Percentiles rank a stretch among this genome's conserved stretches.
Conservation (phyloP, 2,888 invertebrate species). For the Harpagoxenus sublaevis region DNA sequence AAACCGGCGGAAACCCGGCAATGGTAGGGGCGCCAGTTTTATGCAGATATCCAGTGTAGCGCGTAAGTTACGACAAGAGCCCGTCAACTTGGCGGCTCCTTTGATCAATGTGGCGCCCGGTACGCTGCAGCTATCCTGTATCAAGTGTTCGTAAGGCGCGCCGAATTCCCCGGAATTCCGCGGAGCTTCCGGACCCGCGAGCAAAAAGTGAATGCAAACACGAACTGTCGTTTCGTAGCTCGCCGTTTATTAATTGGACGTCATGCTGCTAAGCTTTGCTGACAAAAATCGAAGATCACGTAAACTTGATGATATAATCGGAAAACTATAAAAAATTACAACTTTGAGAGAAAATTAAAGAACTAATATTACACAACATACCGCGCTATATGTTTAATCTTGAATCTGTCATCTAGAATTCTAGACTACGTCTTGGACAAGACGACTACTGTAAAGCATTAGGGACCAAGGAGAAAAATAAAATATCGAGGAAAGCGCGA, state of each 20-base stretch:
- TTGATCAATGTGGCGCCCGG: slow-evolving; percentile 82
- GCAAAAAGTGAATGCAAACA: background rate
- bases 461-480: background rate
- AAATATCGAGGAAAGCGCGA: background rate
- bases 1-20: background rate
- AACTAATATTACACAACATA: background rate
- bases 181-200: background rate
- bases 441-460: background rate
- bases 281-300: background rate
- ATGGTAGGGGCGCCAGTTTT: slow-evolving; percentile 25
- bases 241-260: background rate
- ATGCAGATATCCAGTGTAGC: slow-evolving; percentile 38
- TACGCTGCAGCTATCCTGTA: slow-evolving; percentile 61
- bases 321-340: background rate
- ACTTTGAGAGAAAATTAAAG: background rate
- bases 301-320: background rate
- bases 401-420: background rate
- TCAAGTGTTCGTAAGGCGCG: slow-evolving; percentile 42
- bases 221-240: background rate
- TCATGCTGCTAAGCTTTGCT: background rate
- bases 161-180: slow-evolving; percentile 19
- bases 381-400: background rate
- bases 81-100: slow-evolving; percentile 81
- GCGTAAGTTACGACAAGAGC: slow-evolving; percentile 72
- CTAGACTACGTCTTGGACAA: background rate